These are phyloP conservation scores for Spodoptera litura DNA, from an alignment of 1,140 invertebrate genomes.

Conservation along the genomic window DNA sequence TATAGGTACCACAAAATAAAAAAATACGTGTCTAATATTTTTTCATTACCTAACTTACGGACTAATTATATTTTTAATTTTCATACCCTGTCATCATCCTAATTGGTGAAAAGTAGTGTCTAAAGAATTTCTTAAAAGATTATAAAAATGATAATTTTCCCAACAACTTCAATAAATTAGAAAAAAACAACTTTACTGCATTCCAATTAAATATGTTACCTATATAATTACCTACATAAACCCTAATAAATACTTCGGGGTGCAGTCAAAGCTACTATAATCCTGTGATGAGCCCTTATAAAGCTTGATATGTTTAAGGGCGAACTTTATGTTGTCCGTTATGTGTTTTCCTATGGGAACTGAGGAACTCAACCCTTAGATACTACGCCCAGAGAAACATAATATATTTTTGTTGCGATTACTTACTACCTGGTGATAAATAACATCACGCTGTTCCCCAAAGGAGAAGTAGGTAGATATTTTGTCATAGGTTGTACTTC, in stretches of 20 bases:
- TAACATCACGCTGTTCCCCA: background rate
- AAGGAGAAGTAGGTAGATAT: background rate
- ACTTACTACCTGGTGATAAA: background rate
- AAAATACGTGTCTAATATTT: no score
- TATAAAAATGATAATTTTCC: no score
- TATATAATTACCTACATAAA: background rate
- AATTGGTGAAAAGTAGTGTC: no score
- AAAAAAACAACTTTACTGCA: no score
- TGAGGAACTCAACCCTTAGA: conserved; percentile 17
- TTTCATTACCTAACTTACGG: no score
- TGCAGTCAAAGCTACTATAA: conserved; percentile 28
- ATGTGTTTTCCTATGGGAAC: conserved; percentile 5
- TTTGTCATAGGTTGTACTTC: background rate
- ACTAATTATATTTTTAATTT: no score
- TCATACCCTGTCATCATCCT: no score
- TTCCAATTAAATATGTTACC: no score
- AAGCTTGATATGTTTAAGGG: conserved; percentile 4
- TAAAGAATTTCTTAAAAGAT: no score
- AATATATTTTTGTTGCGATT: conserved; percentile 20
- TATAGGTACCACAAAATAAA: no score
- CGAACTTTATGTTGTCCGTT: conserved; percentile 22
- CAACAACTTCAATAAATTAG: no score
- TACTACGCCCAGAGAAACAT: background rate
- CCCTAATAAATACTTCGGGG: conserved; percentile 7
- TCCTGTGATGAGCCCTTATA: conserved; percentile 25